Percentiles rank a stretch among this genome's conserved stretches.
These are phyloP conservation scores for Litocranius walleri DNA, from an alignment of 2,113 vertebrate genomes.

Conservation along the genomic window DNA sequence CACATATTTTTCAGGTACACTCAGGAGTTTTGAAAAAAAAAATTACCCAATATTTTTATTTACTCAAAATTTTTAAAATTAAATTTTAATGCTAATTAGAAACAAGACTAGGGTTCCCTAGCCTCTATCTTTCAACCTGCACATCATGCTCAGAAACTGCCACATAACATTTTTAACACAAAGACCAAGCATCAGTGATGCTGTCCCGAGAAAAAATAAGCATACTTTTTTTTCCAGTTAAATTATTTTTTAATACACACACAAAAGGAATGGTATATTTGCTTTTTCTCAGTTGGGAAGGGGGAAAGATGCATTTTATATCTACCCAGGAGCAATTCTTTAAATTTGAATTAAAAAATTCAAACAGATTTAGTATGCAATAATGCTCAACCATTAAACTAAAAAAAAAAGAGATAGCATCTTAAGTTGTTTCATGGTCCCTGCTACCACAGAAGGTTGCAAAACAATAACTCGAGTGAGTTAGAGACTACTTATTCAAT, in stretches of 20 bases:
- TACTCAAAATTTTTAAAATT: background rate
- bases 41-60: background rate
- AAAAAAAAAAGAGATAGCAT: background rate
- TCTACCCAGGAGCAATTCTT: background rate
- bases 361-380: background rate
- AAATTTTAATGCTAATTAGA: background rate
- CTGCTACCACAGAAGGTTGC: background rate
- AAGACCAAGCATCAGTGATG: background rate
- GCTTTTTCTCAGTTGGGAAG: background rate
- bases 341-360: constrained; percentile 38
- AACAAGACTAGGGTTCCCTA: background rate
- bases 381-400: constrained; percentile 17
- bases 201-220: background rate
- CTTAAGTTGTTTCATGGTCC: background rate
- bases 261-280: constrained; percentile 20
- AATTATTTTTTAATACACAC: constrained; percentile 43
- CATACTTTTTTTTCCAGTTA: background rate
- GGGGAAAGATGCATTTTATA: background rate
- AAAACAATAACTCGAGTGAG: constrained; percentile 16
- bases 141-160: background rate
- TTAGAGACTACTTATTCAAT: background rate
- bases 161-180: background rate
- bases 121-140: background rate
- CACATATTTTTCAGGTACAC: background rate
- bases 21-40: background rate